Percentiles rank a stretch among this genome's conserved stretches.
Conservation (phyloP, 1,140 invertebrate genomes). For the Maniola jurtina region DNA sequence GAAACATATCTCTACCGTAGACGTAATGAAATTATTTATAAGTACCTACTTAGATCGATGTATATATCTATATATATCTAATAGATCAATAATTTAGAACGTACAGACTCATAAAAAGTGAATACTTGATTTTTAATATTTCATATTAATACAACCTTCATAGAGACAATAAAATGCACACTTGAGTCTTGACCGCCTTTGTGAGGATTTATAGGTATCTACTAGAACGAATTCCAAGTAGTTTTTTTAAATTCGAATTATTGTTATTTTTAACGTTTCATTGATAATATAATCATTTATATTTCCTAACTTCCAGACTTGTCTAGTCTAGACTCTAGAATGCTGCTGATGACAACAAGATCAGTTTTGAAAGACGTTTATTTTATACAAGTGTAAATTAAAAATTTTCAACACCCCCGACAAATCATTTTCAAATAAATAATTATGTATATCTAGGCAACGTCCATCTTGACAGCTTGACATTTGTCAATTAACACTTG, state of each 20-base stretch:
- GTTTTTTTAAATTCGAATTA: constrained; percentile 8
- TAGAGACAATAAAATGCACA: constrained; percentile 29
- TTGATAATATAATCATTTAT: not conserved
- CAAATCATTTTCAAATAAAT: no score
- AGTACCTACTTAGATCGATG: no score
- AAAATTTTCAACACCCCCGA: no score
- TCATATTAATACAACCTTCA: constrained; percentile 20
- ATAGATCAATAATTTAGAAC: not conserved
- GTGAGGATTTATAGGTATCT: constrained; percentile 21
- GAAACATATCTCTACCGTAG: no score
- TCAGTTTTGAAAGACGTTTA: no score
- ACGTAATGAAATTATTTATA: no score
- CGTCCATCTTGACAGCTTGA: no score
- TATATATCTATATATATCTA: no score
- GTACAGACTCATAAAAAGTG: not conserved
- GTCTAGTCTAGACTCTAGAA: not conserved
- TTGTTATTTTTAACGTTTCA: constrained; percentile 9
- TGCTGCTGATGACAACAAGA: no score
- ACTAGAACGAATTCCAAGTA: constrained; percentile 25
- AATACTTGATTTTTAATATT: constrained; percentile 8
- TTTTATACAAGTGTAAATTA: no score
- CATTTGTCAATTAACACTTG: no score
- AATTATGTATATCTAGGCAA: no score
- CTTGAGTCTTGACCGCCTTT: constrained; percentile 11
- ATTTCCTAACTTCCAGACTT: not conserved